Conservation (phyloP, 1,140 invertebrate species). For the Dinoponera quadriceps region DNA sequence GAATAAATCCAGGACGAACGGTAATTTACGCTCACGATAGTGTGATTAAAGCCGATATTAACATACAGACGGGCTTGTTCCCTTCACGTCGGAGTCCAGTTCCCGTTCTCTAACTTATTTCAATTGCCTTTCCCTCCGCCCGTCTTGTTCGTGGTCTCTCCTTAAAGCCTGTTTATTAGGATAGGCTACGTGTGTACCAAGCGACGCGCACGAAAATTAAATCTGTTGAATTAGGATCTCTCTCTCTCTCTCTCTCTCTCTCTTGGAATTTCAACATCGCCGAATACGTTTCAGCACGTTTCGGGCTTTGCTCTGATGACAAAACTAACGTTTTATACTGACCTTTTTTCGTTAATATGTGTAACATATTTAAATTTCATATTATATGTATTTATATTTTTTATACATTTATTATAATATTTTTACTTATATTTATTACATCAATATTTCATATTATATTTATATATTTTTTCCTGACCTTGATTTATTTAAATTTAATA, state of each 20-base stretch:
- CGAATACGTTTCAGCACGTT: too few species aligned
- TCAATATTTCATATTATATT: too few species aligned
- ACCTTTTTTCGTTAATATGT: too few species aligned
- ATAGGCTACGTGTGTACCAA: conserved; percentile 1
- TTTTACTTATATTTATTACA: too few species aligned
- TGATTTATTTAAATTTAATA: too few species aligned
- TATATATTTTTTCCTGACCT: too few species aligned
- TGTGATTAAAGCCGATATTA: conserved; percentile 54
- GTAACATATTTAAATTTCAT: too few species aligned
- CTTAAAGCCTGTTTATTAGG: conserved; percentile 34
- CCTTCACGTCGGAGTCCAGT: conserved; percentile 13
- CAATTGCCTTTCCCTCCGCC: neutral
- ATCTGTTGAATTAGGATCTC: conserved; percentile 7
- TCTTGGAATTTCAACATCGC: neutral
- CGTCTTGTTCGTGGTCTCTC: conserved; percentile 2
- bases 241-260: neutral
- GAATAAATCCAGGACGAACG: conserved; percentile 51
- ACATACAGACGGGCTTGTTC: conserved; percentile 46
- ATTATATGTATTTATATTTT: too few species aligned
- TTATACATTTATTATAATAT: too few species aligned
- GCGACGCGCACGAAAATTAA: conserved; percentile 26
- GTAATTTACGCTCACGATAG: conserved; percentile 53
- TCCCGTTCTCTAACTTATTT: neutral
- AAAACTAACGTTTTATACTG: too few species aligned
- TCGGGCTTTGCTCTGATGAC: too few species aligned